These are phyloP conservation scores for human (Homo sapiens) DNA, from an alignment of 2,113 vertebrate species.

Conservation along the genomic window GRCh38 chr21:39562501-39563000, in stretches of 20 bases:
- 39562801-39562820: not conserved
- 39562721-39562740: rapidly evolving
- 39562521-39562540: not conserved
- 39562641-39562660: not conserved
- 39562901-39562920: no score
- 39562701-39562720: not conserved
- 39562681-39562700: not conserved
- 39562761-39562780: not conserved
- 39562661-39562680: not conserved
- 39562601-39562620: not conserved
- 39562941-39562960: not conserved
- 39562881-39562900: not conserved
- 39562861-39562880: not conserved
- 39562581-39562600: not conserved
- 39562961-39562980: not conserved
- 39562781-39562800: not conserved
- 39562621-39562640: not conserved
- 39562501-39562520: not conserved
- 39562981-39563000: not conserved
- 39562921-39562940: no score
- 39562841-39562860: not conserved
- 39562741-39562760: not conserved
- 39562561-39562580: not conserved
- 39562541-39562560: not conserved
- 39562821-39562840: not conserved